phyloP scores from a whole-genome alignment of 2,113 vertebrate species.

The Carassius auratus region DNA sequence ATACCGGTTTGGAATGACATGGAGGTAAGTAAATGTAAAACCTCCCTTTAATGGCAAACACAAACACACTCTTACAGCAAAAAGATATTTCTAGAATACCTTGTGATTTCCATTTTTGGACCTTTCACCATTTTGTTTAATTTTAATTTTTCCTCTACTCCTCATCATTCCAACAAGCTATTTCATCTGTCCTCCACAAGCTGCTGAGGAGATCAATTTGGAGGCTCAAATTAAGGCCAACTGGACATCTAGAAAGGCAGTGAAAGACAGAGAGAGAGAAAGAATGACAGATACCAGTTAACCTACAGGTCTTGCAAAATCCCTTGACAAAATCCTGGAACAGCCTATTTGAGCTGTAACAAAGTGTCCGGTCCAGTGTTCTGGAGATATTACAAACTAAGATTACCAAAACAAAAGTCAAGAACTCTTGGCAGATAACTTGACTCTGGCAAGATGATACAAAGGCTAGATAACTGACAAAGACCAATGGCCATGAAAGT shows the following conservation, averaged over 20 bases:
- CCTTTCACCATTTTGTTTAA: neutral
- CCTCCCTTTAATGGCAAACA: neutral
- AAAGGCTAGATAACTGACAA: constrained; percentile 5
- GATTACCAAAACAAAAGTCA: neutral
- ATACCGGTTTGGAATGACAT: neutral
- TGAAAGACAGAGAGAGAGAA: neutral
- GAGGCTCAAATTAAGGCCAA: constrained; percentile 52
- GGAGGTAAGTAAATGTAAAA: neutral
- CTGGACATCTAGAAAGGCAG: constrained; percentile 24
- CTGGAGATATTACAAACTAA: constrained; percentile 14
- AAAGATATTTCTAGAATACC: neutral
- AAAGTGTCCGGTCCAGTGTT: neutral
- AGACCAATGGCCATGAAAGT: neutral
- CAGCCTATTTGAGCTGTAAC: neutral
- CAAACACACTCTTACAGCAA: neutral
- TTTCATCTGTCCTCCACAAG: constrained; percentile 20
- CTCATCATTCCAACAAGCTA: constrained; percentile 8
- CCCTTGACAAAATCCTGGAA: neutral
- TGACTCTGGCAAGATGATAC: neutral
- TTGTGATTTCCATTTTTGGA: constrained; percentile 1
- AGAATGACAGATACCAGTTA: constrained; percentile 1
- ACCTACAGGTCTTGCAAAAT: constrained; percentile 33
- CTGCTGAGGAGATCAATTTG: constrained; percentile 48
- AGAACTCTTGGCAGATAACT: neutral
- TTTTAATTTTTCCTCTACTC: neutral